Conservation (phyloP, 2,888 invertebrate species). For the Pediacus dermestoides region DNA sequence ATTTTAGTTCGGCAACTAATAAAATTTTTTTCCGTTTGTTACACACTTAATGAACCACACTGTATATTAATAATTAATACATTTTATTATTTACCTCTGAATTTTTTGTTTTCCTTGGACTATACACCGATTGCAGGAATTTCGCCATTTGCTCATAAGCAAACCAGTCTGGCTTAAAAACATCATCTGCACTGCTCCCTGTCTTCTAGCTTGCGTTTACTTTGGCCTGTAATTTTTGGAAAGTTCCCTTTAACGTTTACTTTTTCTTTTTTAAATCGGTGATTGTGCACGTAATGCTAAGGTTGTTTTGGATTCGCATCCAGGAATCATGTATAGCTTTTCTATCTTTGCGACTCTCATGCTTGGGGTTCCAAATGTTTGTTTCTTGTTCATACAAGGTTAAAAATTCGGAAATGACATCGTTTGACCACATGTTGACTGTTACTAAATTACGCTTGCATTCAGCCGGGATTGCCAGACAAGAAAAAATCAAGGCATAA, state of each 20-base stretch:
- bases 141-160: slow-evolving; percentile 16
- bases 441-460: no score
- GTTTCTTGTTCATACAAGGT: no score
- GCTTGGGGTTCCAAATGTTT: slow-evolving; percentile 15
- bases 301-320: no score
- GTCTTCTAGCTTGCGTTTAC: slow-evolving; percentile 8
- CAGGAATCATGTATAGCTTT: slow-evolving; percentile 14
- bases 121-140: slow-evolving; percentile 20
- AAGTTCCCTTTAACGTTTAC: slow-evolving; percentile 18
- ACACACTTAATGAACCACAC: background rate
- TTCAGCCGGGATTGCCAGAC: no score
- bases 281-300: slow-evolving; percentile 5
- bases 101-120: slow-evolving; percentile 19
- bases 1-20: no score
- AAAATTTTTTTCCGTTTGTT: background rate
- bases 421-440: no score
- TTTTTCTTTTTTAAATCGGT: slow-evolving; percentile 17
- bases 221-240: slow-evolving; percentile 13
- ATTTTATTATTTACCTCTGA: slow-evolving; percentile 19
- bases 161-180: slow-evolving; percentile 21
- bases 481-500: no score
- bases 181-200: slow-evolving; percentile 16
- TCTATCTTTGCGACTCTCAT: slow-evolving; percentile 15
- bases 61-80: slow-evolving; percentile 10
- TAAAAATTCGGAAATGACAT: no score